Evolutionary conservation across 37 sponge, comb jelly and placozoan genomes (phyloP).

Genomic region (Agelas oroides): DNA sequence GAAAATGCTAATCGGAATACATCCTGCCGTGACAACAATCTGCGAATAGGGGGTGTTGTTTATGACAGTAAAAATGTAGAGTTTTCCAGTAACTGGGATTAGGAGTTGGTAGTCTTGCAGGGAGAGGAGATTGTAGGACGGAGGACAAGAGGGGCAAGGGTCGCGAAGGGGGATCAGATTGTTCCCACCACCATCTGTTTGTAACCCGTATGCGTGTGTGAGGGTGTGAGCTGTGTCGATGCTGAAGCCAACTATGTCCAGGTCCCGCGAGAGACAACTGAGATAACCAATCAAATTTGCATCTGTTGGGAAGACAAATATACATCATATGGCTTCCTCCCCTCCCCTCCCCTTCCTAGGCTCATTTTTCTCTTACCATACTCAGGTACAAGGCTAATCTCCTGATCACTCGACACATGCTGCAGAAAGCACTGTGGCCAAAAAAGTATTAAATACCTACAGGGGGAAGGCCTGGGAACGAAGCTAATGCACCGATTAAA

Average conservation of each 20-base stretch:
- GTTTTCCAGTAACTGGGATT: neutral
- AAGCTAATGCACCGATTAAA: no score
- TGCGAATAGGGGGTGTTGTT: neutral
- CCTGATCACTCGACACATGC: no score
- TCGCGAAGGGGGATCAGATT: neutral
- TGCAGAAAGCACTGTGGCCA: no score
- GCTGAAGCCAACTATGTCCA: neutral
- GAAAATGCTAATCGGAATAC: neutral
- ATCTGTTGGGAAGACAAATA: no score
- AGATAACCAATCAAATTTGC: neutral
- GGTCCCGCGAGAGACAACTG: neutral
- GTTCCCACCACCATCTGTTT: neutral
- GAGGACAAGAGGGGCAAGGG: slow-evolving; percentile 2
- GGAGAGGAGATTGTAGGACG: neutral
- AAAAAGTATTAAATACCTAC: no score
- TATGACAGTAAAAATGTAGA: neutral
- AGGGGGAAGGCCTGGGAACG: no score
- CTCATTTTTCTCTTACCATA: no score
- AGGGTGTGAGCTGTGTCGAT: neutral
- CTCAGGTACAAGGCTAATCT: no score
- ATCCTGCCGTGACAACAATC: neutral
- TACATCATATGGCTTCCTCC: neutral
- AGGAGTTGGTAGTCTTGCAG: neutral
- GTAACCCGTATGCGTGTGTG: neutral
- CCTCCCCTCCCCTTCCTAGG: neutral